Conservation (phyloP, 1,140 invertebrate genomes). For the Triops cancriformis region DNA sequence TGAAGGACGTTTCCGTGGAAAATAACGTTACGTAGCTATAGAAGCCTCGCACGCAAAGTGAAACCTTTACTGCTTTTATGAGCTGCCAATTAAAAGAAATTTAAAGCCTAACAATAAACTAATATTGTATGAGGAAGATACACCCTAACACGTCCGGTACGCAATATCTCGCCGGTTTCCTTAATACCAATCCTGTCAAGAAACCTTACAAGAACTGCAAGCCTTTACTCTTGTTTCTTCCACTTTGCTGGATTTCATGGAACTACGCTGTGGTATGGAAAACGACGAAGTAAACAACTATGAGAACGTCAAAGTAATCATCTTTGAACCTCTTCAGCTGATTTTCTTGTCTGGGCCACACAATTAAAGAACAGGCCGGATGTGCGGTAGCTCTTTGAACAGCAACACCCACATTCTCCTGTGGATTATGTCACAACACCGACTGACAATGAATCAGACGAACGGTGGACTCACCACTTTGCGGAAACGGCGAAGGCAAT, state of each 20-base stretch:
- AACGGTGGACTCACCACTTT: neutral
- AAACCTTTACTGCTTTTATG: neutral
- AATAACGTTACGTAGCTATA: neutral
- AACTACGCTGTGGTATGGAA: neutral
- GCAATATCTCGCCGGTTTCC: neutral
- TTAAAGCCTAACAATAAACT: neutral
- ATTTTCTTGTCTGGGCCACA: too few relatives aligned
- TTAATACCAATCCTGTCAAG: neutral
- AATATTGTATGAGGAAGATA: neutral
- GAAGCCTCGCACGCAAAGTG: neutral
- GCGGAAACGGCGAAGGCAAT: neutral
- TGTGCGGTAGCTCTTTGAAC: neutral
- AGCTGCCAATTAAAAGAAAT: neutral
- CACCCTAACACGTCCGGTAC: neutral
- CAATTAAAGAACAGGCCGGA: neutral
- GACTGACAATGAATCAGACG: neutral
- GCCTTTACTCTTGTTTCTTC: neutral
- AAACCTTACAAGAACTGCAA: neutral
- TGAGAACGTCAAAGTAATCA: too few relatives aligned
- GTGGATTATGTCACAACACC: neutral
- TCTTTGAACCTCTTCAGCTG: too few relatives aligned
- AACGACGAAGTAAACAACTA: too few relatives aligned
- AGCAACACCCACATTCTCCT: neutral
- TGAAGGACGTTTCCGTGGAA: neutral
- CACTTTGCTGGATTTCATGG: neutral